phyloP scores from a whole-genome alignment of 1,140 invertebrate genomes.

The Ectropis grisescens region DNA sequence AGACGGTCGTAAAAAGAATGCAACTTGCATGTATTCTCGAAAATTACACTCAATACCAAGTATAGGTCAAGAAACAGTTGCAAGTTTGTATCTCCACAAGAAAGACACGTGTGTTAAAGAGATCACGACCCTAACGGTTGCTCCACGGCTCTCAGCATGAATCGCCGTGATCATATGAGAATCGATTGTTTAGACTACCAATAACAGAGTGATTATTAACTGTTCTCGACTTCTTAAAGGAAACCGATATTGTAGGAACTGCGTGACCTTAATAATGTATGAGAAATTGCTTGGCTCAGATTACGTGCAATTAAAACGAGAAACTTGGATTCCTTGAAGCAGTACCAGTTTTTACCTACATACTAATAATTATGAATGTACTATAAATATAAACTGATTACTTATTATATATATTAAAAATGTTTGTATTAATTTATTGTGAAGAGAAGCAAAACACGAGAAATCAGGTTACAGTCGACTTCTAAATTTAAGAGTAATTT shows the following conservation, averaged over 20 bases:
- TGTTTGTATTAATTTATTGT: not conserved
- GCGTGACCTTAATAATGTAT: slow-evolving; percentile 11
- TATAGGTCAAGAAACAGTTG: no score
- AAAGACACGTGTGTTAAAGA: slow-evolving; percentile 19
- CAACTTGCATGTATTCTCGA: no score
- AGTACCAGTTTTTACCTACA: no score
- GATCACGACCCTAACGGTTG: slow-evolving; percentile 28
- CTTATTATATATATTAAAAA: no score
- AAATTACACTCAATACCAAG: no score
- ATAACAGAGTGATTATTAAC: slow-evolving; percentile 23
- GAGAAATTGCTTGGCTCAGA: not conserved
- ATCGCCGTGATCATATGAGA: slow-evolving; percentile 19
- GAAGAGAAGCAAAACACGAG: not conserved
- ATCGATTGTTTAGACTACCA: slow-evolving; percentile 32
- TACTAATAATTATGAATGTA: no score
- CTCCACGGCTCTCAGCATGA: slow-evolving; percentile 8
- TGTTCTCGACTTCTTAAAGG: slow-evolving; percentile 9
- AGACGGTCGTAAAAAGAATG: no score
- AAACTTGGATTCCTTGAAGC: not conserved
- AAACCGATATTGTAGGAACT: slow-evolving; percentile 8
- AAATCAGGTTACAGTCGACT: no score
- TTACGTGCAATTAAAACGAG: not conserved
- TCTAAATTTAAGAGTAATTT: no score
- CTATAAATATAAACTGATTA: no score
- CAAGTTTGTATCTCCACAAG: not conserved